Base-by-base conservation (phyloP, 2,113 vertebrate species). In the Sclerurus mexicanus region DNA sequence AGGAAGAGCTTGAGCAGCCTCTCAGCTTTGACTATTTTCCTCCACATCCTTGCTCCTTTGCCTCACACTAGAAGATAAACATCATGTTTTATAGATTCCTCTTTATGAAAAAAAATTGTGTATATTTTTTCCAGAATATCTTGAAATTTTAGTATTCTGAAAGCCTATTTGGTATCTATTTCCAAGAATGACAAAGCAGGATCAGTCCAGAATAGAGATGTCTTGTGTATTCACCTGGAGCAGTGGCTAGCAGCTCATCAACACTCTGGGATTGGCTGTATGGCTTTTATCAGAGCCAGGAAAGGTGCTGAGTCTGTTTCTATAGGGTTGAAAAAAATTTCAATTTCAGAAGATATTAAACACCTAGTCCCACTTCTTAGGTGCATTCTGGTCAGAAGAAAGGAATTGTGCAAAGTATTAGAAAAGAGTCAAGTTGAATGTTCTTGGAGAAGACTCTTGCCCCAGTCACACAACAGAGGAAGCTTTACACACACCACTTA, bases 361-460 rank as follows among this genome's bases (percentile, higher is more conserved):
- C 16, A 55, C 6, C 4, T 25, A 39, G 17, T 21, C 15, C 72
- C 16, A 28, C 3, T 78, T 68, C 28, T 55, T 11, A 39, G 35
- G 37, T 40, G 20, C 40, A 44, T 62, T 52, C 44, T 46, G 12
- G 46, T 60, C 53, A 79, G 33, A 85, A 62, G 22, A 64, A 73
- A 71, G 4, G 31, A 14, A 42, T 14, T 55, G 37, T 47, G 40
- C 40, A 58, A 89, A 75, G 6, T 31, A n/a, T 33, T 46, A 28
- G 2, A 28, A 46, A 62, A 52, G 3, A 71, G 13, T 2, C 44
- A 64, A 49, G 18, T 4, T 77, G 8, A 12, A 23, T 0, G 1
- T 31, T 69, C 64, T 69, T 33, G 7, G 18, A 74, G 77, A 59
- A 90, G 89, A 12, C 9, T 64, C 35, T 49, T 56, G 42, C 14